Base-by-base conservation (phyloP, 2,113 vertebrate species). In the Nerophis lumbriciformis region DNA sequence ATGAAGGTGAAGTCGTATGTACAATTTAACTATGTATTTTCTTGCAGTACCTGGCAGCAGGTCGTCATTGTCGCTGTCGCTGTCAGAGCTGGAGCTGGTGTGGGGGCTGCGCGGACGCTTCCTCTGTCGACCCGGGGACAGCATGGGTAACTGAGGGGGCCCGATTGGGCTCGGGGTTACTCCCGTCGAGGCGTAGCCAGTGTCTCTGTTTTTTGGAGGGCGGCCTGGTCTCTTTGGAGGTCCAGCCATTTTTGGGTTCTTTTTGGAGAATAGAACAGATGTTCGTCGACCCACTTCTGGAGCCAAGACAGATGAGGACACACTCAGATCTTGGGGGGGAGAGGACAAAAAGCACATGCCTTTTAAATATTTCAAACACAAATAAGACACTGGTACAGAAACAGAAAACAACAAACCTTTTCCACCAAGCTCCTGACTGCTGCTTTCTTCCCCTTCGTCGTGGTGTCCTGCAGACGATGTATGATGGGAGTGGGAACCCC, bases 241-340 rank as follows among this genome's bases (percentile, higher is more conserved):
- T 57, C 94, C 95, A 8, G 93, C 90, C 9, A 94, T 93, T 88
- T 97, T 98, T 64, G 92, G 95, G 82, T 97, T 98, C 90, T 99
- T 99, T 88, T 98, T 98, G 75, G 96, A 97, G 89, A 98, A 98
- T 66, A 99, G 95, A 73, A 99, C 94, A 10, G 95, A 97, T 16
- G 97, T 99, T 73, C 97, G 93, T 61, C 96, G 93, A 66, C 97
- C 97, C 69, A 98, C 97, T 86, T 99, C 96, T 48, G 95, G 93
- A 35, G 95, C 93, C 71, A 94, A 88, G 2, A 91, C 92, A 51
- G 94, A 98, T 66, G 94, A 93, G 75, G 94, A 94, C 59, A 91
- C 90, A 65, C 90, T 92, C 65, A 94, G 80, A 69, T 95, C 94
- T 96, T 73, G 63, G 75, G 50, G 78, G 16, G 72, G 74, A 78